Conservation (phyloP, 1,140 invertebrate species). For the Sarcophaga bullata region DNA sequence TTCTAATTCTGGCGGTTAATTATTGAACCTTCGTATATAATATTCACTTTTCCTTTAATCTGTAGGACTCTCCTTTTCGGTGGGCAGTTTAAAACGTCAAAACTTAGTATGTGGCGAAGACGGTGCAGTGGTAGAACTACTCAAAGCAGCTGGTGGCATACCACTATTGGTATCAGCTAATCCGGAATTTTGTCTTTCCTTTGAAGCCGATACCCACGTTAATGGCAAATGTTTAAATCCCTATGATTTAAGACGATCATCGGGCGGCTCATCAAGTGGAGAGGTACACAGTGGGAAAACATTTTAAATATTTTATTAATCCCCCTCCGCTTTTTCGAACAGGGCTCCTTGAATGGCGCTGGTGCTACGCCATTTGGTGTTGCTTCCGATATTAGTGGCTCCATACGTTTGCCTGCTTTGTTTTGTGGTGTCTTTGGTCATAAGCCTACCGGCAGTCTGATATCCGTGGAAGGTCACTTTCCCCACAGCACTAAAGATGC, state of each 20-base stretch:
- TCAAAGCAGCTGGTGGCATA: constrained; percentile 80
- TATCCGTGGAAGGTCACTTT: constrained; percentile 71
- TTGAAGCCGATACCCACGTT: constrained; percentile 77
- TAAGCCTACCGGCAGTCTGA: constrained; percentile 77
- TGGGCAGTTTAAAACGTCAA: constrained; percentile 71
- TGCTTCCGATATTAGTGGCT: constrained; percentile 88
- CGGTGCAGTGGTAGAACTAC: constrained; percentile 70
- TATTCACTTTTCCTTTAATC: neutral
- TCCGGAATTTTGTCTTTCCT: constrained; percentile 81
- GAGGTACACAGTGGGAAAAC: constrained; percentile 68
- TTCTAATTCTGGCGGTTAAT: no score
- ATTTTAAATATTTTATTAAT: constrained; percentile 17
- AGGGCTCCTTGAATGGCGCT: constrained; percentile 75
- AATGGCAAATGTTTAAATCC: constrained; percentile 83
- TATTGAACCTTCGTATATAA: no score
- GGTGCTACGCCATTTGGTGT: constrained; percentile 83
- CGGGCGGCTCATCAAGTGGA: constrained; percentile 82
- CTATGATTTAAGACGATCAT: constrained; percentile 73
- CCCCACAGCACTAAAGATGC: constrained; percentile 63
- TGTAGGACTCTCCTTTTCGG: constrained; percentile 72
- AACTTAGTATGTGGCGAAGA: constrained; percentile 71
- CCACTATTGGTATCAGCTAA: constrained; percentile 82
- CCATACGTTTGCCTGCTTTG: constrained; percentile 85
- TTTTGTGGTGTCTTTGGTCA: constrained; percentile 91
- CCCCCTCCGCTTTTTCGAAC: constrained; percentile 42